Evolutionary conservation across 1,140 invertebrate genomes (phyloP), one percentile per base, ranked within the genome.

Genomic region (Drosophila subobscura): DNA sequence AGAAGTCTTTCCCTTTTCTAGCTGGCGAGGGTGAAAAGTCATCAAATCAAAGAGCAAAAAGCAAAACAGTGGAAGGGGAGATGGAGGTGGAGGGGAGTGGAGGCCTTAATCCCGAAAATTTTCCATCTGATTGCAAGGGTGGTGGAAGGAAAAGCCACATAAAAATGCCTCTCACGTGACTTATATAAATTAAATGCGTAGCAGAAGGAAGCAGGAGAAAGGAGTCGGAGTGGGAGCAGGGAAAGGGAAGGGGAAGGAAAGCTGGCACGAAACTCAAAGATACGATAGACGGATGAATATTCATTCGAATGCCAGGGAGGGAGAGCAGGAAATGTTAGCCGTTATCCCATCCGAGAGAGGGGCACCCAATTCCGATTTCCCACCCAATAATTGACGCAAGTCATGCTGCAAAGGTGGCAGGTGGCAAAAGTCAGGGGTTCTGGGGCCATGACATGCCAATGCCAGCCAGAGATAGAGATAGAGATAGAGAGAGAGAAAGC

Each of bases 101-200:
- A 4, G 10, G 33, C 10, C 33, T 12, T 37, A 37, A 73, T 73
- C 75, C 76, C 76, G 46, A 52, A 37, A 37, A 37, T 50, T 54
- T 66, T 77, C 42, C 27, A 33, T 55, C 27, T 59, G 74, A 77
- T 77, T 77, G 74, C 47, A 41, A 44, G 33, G 68, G 29, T 64
- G 27, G 20, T 4, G 7, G 12, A 20, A 29, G 20, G 8, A 8
- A 25, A 14, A 53, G 22, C 41, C 45, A 23, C 63, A 79, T 78
- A 79, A 79, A 80, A 80, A 81, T 81, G 63, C 73, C 52, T 63
- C 78, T 81, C 78, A 81, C 79, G 78, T 81, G 79, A 81, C 73
- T 81, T 81, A 63, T 81, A 81, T 77, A 81, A 81, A 81, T 81
- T 72, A 81, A 81, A 81, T 81, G 79, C 57, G 73, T 68, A 68